Evolutionary conservation across 2,113 vertebrate species (phyloP).

Genomic region (Camelus bactrianus): DNA sequence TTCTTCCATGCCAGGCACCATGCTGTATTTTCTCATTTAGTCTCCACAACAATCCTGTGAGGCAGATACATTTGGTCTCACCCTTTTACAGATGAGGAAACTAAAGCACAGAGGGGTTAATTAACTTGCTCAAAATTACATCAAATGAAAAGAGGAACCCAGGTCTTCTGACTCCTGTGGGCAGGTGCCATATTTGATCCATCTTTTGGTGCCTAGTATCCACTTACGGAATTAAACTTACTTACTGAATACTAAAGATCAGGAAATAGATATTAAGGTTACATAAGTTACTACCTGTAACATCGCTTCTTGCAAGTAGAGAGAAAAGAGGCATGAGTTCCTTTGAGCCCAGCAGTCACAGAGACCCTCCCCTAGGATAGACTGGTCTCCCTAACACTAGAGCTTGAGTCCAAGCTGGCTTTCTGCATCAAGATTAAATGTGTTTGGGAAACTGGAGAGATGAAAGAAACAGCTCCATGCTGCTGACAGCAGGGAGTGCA

Average conservation of each 20-base stretch:
- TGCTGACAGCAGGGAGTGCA: constrained; percentile 49
- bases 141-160: background rate
- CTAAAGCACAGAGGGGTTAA: background rate
- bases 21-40: background rate
- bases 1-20: background rate
- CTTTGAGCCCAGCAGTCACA: background rate
- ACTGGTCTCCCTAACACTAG: background rate
- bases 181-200: background rate
- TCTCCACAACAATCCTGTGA: background rate
- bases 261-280: background rate
- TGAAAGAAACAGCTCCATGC: constrained; percentile 26
- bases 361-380: background rate
- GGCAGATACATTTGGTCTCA: background rate
- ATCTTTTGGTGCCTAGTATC: background rate
- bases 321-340: background rate
- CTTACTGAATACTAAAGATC: background rate
- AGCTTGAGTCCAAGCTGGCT: background rate
- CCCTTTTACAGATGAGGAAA: constrained; percentile 37
- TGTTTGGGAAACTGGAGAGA: constrained; percentile 52
- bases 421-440: constrained; percentile 26
- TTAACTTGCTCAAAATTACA: background rate
- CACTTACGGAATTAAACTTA: background rate
- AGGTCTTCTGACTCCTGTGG: background rate
- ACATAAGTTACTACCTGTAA: background rate
- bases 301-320: background rate